phyloP scores from a whole-genome alignment of 2,113 vertebrate genomes.

The Polypterus senegalus region DNA sequence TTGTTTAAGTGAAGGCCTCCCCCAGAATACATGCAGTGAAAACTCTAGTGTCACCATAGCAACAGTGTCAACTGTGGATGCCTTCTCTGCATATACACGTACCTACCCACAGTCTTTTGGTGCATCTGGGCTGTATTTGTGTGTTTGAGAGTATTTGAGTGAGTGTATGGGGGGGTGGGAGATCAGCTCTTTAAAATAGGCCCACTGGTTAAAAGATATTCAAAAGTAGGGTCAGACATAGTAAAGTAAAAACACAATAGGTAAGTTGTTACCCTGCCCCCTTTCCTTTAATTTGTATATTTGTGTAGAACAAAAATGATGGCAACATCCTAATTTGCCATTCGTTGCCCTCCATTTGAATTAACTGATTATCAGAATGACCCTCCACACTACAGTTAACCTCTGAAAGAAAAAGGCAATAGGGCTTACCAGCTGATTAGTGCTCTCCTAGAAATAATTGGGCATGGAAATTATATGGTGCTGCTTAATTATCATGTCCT shows the following conservation, averaged over 20 bases:
- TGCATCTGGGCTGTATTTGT: neutral
- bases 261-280: constrained; percentile 31
- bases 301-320: constrained; percentile 29
- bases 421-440: neutral
- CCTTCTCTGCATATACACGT: constrained; percentile 33
- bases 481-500: no score
- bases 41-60: constrained; percentile 51
- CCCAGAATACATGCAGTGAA: constrained; percentile 58
- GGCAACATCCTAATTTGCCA: constrained; percentile 28
- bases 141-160: neutral
- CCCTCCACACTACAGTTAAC: constrained; percentile 1
- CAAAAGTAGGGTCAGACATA: constrained; percentile 24
- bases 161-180: constrained; percentile 10
- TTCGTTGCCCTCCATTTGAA: constrained; percentile 22
- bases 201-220: constrained; percentile 16
- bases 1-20: constrained; percentile 62
- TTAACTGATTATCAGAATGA: constrained; percentile 15
- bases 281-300: constrained; percentile 37
- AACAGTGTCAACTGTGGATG: constrained; percentile 45
- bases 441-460: neutral
- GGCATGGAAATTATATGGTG: no score
- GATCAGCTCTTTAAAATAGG: constrained; percentile 8
- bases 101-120: constrained; percentile 34
- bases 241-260: constrained; percentile 28
- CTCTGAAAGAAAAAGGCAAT: neutral